phyloP scores from a whole-genome alignment of 2,888 invertebrate genomes.

The Eugnorisma glareosa region DNA sequence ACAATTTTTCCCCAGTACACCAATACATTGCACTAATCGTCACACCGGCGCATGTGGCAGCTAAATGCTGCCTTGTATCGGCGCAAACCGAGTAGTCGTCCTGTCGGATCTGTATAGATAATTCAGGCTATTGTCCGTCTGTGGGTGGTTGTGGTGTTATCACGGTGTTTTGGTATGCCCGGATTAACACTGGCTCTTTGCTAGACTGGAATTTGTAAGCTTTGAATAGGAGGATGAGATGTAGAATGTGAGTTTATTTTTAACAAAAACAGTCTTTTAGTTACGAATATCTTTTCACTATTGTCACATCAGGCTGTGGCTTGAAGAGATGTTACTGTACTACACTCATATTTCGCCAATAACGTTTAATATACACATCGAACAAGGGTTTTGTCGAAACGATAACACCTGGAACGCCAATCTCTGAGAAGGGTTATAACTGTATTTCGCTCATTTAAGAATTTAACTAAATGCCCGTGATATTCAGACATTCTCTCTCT shows the following conservation, averaged over 20 bases:
- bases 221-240: not conserved
- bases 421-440: not conserved
- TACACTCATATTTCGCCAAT: not conserved
- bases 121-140: constrained; percentile 76
- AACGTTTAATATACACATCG: not conserved
- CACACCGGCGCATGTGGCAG: constrained; percentile 23
- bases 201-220: constrained; percentile 28
- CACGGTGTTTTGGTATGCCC: constrained; percentile 38
- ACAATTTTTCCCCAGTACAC: constrained; percentile 6
- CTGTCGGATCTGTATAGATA: constrained; percentile 73
- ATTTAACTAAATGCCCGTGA: not conserved
- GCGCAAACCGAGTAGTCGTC: constrained; percentile 54
- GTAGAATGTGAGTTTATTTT: not conserved
- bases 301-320: not conserved
- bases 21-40: constrained; percentile 13
- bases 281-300: not conserved
- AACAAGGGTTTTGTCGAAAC: not conserved
- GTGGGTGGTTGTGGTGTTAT: constrained; percentile 65
- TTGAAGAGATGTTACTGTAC: not conserved
- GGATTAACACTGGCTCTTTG: constrained; percentile 43
- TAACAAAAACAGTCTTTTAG: not conserved
- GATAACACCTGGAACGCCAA: not conserved
- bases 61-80: constrained; percentile 37
- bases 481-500: not conserved
- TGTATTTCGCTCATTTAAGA: not conserved